Conservation (phyloP, 2,113 vertebrate genomes). For the Macrotus californicus region DNA sequence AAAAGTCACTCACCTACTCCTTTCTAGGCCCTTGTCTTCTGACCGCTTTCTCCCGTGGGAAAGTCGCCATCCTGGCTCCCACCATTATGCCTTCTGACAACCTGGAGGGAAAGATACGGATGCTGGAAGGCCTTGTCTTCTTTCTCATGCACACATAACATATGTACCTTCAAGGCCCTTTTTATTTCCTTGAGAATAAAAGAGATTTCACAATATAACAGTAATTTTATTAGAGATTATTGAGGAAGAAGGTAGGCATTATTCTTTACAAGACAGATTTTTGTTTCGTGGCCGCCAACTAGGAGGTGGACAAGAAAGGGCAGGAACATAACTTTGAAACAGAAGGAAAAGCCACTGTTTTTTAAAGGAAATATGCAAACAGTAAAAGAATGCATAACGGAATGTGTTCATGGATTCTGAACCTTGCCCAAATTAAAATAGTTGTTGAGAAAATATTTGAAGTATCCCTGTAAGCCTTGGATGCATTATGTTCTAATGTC, state of each 20-base stretch:
- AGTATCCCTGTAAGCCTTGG: background rate
- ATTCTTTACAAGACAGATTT: background rate
- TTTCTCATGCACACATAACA: background rate
- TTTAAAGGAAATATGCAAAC: conserved; percentile 15
- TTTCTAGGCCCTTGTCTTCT: background rate
- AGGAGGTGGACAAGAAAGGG: background rate
- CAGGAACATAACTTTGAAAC: background rate
- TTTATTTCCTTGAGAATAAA: background rate
- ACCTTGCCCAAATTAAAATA: conserved; percentile 7
- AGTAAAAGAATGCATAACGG: background rate
- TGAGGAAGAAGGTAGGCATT: background rate
- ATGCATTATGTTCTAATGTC: background rate
- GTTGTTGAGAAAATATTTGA: background rate
- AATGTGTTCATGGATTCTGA: background rate
- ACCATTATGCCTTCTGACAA: rapidly evolving
- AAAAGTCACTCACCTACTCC: background rate
- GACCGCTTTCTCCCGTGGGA: rapidly evolving
- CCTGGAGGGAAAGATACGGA: background rate
- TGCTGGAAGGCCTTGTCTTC: background rate
- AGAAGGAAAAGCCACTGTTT: background rate
- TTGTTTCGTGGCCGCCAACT: background rate
- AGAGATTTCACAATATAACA: background rate
- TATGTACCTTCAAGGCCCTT: background rate
- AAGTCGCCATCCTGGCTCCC: background rate
- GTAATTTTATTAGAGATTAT: background rate